A percentile compares a stretch with the other conserved stretches of the same genome.
Conservation (phyloP, 2,113 vertebrate species). For the Neoarius graeffei region DNA sequence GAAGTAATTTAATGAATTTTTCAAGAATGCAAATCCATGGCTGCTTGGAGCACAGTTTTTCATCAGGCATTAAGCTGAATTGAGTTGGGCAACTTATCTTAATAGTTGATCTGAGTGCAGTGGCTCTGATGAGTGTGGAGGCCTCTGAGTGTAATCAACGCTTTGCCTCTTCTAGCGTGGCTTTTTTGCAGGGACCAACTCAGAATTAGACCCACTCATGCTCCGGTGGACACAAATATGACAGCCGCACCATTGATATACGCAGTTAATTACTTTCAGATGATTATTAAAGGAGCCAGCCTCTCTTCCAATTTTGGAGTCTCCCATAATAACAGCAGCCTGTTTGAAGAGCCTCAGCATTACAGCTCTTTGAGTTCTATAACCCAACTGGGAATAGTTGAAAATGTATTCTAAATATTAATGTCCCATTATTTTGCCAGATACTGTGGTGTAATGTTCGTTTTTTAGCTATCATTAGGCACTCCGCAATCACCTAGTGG, state of each 20-base stretch:
- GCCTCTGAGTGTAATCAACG: conserved; percentile 71
- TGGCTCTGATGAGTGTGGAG: conserved; percentile 66
- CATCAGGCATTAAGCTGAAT: conserved; percentile 71
- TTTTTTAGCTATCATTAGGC: conserved; percentile 15
- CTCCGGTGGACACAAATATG: conserved; percentile 72
- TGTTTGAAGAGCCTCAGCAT: conserved; percentile 42
- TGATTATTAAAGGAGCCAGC: conserved; percentile 59
- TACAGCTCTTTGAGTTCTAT: conserved; percentile 20
- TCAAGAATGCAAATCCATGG: conserved; percentile 74
- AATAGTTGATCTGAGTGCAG: conserved; percentile 78
- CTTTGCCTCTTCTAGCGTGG: conserved; percentile 74
- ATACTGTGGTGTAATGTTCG: background rate
- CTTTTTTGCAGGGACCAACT: conserved; percentile 72
- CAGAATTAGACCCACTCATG: conserved; percentile 68
- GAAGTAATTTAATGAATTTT: conserved; percentile 77
- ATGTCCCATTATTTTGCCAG: background rate
- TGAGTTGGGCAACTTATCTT: conserved; percentile 75
- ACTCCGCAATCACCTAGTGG: background rate
- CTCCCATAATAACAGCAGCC: conserved; percentile 55
- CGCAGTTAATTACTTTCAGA: conserved; percentile 70
- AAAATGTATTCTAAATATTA: conserved; percentile 33
- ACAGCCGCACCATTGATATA: conserved; percentile 72
- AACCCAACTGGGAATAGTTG: conserved; percentile 10
- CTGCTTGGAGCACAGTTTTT: conserved; percentile 69
- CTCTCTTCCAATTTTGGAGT: conserved; percentile 57